Evolutionary conservation across 2,888 invertebrate species (phyloP).

Genomic region (Mythimna pallens): DNA sequence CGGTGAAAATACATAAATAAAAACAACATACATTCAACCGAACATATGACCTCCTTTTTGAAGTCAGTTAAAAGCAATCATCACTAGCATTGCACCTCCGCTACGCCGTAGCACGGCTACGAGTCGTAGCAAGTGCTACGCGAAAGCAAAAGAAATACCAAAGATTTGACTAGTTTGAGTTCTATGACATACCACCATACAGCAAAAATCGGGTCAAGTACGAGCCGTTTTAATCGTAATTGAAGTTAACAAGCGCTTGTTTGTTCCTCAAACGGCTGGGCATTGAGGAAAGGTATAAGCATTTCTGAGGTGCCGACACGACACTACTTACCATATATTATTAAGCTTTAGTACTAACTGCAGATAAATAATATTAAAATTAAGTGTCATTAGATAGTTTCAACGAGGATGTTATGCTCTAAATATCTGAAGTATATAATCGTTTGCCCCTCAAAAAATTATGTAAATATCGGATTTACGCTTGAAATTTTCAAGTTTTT

Average conservation of each 20-base stretch:
- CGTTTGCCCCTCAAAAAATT: too few species aligned
- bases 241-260: conserved; percentile 60
- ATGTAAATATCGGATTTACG: too few species aligned
- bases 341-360: conserved; percentile 45
- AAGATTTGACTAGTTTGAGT: conserved; percentile 20
- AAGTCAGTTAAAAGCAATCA: too few species aligned
- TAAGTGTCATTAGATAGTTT: too few species aligned
- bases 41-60: too few species aligned
- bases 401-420: too few species aligned
- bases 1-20: too few species aligned
- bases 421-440: too few species aligned
- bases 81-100: background rate
- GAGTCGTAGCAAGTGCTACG: conserved; percentile 51
- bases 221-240: conserved; percentile 58
- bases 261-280: conserved; percentile 56
- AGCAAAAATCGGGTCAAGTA: conserved; percentile 63
- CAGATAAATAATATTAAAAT: conserved; percentile 24
- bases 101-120: conserved; percentile 60
- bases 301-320: conserved; percentile 54
- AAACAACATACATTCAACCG: too few species aligned
- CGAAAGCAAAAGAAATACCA: conserved; percentile 43
- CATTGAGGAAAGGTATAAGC: conserved; percentile 38
- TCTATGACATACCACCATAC: conserved; percentile 52
- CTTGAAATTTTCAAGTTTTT: too few species aligned
- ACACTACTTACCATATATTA: conserved; percentile 40